Evolutionary conservation across 2,888 invertebrate genomes (phyloP).

Genomic region (Calliopum simillimum): DNA sequence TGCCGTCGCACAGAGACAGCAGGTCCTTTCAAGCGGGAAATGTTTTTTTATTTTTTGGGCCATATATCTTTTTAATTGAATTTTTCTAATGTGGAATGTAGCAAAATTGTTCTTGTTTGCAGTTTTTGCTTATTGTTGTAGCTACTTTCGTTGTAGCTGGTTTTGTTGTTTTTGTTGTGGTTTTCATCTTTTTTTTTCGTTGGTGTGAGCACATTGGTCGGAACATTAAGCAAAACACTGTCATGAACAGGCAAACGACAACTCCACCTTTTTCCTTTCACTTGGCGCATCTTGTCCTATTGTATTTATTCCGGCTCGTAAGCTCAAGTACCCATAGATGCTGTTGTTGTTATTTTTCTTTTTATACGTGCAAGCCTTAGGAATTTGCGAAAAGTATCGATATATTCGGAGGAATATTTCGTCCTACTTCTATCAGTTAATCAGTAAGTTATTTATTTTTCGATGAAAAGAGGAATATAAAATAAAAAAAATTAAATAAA

Average conservation of each 20-base stretch:
- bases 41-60: neutral
- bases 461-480: too few relatives aligned
- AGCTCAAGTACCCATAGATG: conserved; percentile 46
- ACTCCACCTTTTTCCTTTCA: neutral
- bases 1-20: neutral
- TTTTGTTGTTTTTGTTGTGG: neutral
- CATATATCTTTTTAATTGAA: conserved; percentile 43
- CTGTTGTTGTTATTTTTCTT: conserved; percentile 35
- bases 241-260: conserved; percentile 4
- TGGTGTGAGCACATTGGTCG: neutral
- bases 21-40: neutral
- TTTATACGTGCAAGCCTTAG: neutral
- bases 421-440: too few relatives aligned
- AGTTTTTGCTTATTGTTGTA: neutral
- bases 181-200: too few relatives aligned
- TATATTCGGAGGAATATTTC: neutral
- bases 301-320: conserved; percentile 21
- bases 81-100: conserved; percentile 40
- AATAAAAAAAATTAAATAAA: neutral
- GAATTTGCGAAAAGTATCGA: neutral
- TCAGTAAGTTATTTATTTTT: too few relatives aligned
- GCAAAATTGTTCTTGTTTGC: conserved; percentile 8
- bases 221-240: conserved; percentile 14
- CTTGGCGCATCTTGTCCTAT: neutral
- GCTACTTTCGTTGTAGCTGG: neutral